Evolutionary conservation across 1,140 invertebrate genomes (phyloP), one percentile per base, ranked within the genome.

Genomic region (Drosophila trapezifrons): DNA sequence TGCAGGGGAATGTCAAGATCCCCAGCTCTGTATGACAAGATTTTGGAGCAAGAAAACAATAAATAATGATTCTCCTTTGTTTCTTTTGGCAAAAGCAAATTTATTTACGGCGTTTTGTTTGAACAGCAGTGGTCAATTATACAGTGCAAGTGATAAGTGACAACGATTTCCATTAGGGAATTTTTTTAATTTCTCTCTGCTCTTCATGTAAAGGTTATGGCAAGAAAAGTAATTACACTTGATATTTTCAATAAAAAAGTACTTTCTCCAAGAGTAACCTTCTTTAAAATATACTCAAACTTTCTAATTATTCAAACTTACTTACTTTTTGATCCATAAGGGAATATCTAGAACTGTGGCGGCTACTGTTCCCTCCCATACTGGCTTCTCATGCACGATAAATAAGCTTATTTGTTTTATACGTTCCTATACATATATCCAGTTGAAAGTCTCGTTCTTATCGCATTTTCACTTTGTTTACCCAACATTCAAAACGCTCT

Each of bases 371-470:
- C 17, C 17, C 18, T 59, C 38, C 9, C 17, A 57, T 15, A 58
- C 20, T 56, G 18, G 20, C 12, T 8, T 62, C 22, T 27, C 12
- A 40, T 63, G 29, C n/a, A 40, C 45, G 65, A 66, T 69, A 52
- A 69, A 40, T 66, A 43, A 66, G 35, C 59, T 66, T 47, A 38
- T 71, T 66, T 46, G 58, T 35, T 71, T 58, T 71, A 29, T 58
- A 20, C 65, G 18, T 20, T 35, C 18, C 17, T 47, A 40, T 57
- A 59, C 17, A 37, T 65, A 71, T 71, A 57, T 71, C 35, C 51
- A 57, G 67, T 58, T 13, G 20, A 71, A 58, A 71, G 67, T 71
- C 67, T 71, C 65, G 17, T 35, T 71, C 52, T 71, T 71, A 71
- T 71, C 67, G 65, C 27, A 27, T 32, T 71, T 27, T 71, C 18